These are phyloP conservation scores for Balearica regulorum DNA, from an alignment of 2,797 vertebrate genomes.

Conservation along the genomic window DNA sequence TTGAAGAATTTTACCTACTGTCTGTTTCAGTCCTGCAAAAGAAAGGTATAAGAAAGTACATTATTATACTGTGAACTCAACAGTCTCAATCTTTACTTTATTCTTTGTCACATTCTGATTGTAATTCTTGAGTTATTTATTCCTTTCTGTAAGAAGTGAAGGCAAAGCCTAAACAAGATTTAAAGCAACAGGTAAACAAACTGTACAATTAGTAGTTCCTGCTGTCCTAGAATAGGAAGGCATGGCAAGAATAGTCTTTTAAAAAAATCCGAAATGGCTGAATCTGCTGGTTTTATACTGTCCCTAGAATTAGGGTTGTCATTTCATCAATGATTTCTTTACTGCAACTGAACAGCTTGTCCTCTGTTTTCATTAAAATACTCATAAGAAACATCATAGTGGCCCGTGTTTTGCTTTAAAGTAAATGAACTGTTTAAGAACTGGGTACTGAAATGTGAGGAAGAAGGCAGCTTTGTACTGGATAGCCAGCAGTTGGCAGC, in stretches of 20 bases:
- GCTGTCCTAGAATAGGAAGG: neutral
- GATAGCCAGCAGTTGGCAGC: neutral
- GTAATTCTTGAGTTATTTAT: neutral
- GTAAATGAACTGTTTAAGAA: neutral
- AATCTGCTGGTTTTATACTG: neutral
- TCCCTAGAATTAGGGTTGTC: neutral
- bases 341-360: neutral
- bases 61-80: neutral
- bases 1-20: neutral
- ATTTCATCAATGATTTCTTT: neutral
- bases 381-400: neutral
- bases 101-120: neutral
- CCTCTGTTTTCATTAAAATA: slow-evolving; percentile 33
- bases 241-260: neutral
- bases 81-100: neutral
- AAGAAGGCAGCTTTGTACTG: neutral
- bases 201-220: neutral
- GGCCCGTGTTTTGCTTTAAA: neutral
- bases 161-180: neutral
- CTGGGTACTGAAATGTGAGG: neutral
- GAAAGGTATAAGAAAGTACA: neutral
- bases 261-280: neutral
- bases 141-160: neutral
- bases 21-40: neutral
- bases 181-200: neutral